These are phyloP conservation scores for Sitta carolinensis DNA, from an alignment of 2,797 vertebrate species.

Conservation along the genomic window DNA sequence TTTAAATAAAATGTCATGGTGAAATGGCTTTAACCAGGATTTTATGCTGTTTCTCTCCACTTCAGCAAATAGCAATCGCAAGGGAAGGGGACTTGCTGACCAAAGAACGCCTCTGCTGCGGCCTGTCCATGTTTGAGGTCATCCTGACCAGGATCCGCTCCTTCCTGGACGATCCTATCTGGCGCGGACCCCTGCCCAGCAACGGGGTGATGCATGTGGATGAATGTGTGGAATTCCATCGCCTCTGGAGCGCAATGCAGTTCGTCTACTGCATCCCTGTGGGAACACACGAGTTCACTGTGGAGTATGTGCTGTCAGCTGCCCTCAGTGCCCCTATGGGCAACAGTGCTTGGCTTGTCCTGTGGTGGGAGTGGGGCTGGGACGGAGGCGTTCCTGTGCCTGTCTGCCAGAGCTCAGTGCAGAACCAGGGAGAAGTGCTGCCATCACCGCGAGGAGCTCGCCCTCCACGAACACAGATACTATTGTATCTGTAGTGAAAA, in stretches of 20 bases:
- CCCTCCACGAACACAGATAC: background rate
- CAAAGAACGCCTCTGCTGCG: slow-evolving; percentile 97
- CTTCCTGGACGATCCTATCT: slow-evolving; percentile 94
- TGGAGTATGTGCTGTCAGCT: slow-evolving; percentile 85
- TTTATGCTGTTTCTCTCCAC: background rate
- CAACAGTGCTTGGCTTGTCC: background rate
- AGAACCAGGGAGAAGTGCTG: background rate
- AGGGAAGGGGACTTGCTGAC: slow-evolving; percentile 96
- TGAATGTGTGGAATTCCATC: slow-evolving; percentile 96
- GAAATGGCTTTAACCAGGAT: background rate
- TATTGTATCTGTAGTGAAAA: background rate
- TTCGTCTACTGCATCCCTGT: slow-evolving; percentile 99
- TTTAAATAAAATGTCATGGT: background rate
- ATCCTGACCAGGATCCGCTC: slow-evolving; percentile 91
- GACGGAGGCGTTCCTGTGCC: background rate
- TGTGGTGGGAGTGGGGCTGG: background rate
- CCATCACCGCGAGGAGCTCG: background rate
- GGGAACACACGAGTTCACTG: slow-evolving; percentile 95
- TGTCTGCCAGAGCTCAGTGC: background rate
- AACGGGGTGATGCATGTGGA: slow-evolving; percentile 99
- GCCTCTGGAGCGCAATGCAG: slow-evolving; percentile 99
- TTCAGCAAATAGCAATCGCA: slow-evolving; percentile 96
- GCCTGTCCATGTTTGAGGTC: slow-evolving; percentile 98
- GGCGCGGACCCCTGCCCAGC: slow-evolving; percentile 94
- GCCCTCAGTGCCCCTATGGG: background rate